Base-by-base conservation (phyloP, 2,113 vertebrate genomes). In the Neopipo cinnamomea region DNA sequence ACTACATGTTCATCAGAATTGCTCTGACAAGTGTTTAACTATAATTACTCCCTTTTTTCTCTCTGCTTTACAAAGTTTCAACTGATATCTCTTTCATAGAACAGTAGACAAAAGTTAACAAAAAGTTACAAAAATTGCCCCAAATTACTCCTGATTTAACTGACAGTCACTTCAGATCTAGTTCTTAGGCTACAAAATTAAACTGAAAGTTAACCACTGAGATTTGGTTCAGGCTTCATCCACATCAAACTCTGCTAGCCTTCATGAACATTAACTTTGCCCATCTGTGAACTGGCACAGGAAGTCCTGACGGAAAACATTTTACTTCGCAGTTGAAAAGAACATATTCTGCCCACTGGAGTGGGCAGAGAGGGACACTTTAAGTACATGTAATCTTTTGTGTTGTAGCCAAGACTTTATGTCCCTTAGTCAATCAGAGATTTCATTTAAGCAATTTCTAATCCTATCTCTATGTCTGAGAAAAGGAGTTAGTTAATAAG, bases 361-460 rank as follows among this genome's bases (percentile, higher is more conserved):
- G 19, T 3, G 1, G 25, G 28, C 2, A 9, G 35, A 18, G 12
- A 14, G 3, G 4, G 3, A 8, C 13, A 46, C 35, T 49, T 11
- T 42, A 73, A 76, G 9, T 27, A 33, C 14, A 27, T 39, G 28
- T 27, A 76, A 76, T 65, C 31, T 50, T 88, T 47, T 3, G 0
- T 83, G n/a, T 21, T 27, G 8, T 58, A 76, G 74, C 41, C 37
- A 61, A 82, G 66, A 68, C 79, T 91, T 94, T 23, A 52, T 56
- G 85, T 49, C 27, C 5, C 42, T 80, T 73, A 62, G 52, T 82
- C 49, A 67, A 89, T 47, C 33, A 91, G 21, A 47, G 18, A 66
- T n/a, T 78, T 66, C 12, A 77, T 80, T 94, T 88, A 77, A 90
- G 62, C 31, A 53, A 58, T 21, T 61, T 17, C 7, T 86, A 80